A percentile compares a stretch with the other conserved stretches of the same genome.
Conservation (phyloP, 2,888 invertebrate genomes). For the Gerosis bhagava region DNA sequence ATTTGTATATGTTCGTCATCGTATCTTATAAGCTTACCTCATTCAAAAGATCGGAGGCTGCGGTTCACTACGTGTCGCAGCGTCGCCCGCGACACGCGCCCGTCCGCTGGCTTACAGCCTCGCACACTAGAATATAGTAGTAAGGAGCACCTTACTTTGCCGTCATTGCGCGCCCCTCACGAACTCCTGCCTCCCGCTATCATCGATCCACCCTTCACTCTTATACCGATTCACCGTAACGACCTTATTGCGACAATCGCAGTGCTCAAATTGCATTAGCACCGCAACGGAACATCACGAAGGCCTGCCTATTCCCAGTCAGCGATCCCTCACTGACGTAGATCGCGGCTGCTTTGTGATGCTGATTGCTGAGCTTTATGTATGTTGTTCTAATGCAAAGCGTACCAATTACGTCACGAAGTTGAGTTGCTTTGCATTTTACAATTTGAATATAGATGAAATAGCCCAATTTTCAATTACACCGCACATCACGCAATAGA, state of each 20-base stretch:
- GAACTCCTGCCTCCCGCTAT: conserved; percentile 40
- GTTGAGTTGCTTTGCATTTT: too few species aligned
- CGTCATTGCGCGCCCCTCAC: conserved; percentile 50
- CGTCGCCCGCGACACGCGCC: conserved; percentile 47
- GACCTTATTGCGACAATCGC: conserved; percentile 39
- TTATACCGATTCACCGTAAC: too few species aligned
- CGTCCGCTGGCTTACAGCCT: conserved; percentile 48
- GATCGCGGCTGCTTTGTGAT: conserved; percentile 44
- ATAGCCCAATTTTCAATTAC: too few species aligned
- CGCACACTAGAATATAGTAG: conserved; percentile 54
- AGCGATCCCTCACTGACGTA: conserved; percentile 48
- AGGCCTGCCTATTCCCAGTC: conserved; percentile 33
- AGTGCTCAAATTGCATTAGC: conserved; percentile 43
- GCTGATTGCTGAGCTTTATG: conserved; percentile 50
- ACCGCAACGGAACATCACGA: conserved; percentile 17
- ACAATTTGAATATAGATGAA: neutral
- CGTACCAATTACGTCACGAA: conserved; percentile 4
- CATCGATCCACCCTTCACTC: conserved; percentile 69
- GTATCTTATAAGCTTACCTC: conserved; percentile 41
- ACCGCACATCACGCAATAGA: too few species aligned
- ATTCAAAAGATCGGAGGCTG: conserved; percentile 36
- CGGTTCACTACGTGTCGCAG: conserved; percentile 33
- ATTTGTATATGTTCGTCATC: neutral
- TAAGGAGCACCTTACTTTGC: too few species aligned
- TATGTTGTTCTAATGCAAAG: conserved; percentile 14